These are phyloP conservation scores for Oryzias sinensis DNA, from an alignment of 2,797 vertebrate genomes.

Conservation along the genomic window DNA sequence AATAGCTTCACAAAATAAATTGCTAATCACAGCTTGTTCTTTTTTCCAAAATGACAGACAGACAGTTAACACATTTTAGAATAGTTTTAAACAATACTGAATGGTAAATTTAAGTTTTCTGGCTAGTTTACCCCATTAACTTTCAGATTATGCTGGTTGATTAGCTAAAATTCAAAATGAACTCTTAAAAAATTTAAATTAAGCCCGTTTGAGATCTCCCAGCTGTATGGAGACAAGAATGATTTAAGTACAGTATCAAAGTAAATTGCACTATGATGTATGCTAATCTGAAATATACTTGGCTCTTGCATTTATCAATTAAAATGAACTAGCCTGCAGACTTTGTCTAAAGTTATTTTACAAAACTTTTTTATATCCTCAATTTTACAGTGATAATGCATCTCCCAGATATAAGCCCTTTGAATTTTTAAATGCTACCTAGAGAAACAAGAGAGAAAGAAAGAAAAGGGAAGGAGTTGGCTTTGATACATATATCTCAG, in stretches of 20 bases:
- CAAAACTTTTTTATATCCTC: too few relatives aligned
- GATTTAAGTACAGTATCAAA: not conserved
- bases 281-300: too few relatives aligned
- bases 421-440: too few relatives aligned
- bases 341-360: too few relatives aligned
- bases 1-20: not conserved
- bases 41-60: not conserved
- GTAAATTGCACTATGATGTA: too few relatives aligned
- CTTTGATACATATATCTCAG: too few relatives aligned
- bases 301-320: too few relatives aligned
- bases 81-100: not conserved
- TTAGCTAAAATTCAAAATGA: not conserved
- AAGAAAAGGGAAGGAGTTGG: too few relatives aligned
- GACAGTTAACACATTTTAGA: not conserved
- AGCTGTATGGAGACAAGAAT: not conserved
- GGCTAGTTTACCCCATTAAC: not conserved
- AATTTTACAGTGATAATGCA: too few relatives aligned
- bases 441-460: too few relatives aligned
- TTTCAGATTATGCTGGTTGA: not conserved
- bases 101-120: not conserved
- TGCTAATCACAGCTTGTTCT: not conserved
- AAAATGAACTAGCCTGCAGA: too few relatives aligned
- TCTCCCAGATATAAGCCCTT: too few relatives aligned
- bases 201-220: not conserved
- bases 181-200: not conserved